These are phyloP conservation scores for Phrynocephalus forsythii DNA, from an alignment of 2,797 vertebrate species.

Conservation along the genomic window DNA sequence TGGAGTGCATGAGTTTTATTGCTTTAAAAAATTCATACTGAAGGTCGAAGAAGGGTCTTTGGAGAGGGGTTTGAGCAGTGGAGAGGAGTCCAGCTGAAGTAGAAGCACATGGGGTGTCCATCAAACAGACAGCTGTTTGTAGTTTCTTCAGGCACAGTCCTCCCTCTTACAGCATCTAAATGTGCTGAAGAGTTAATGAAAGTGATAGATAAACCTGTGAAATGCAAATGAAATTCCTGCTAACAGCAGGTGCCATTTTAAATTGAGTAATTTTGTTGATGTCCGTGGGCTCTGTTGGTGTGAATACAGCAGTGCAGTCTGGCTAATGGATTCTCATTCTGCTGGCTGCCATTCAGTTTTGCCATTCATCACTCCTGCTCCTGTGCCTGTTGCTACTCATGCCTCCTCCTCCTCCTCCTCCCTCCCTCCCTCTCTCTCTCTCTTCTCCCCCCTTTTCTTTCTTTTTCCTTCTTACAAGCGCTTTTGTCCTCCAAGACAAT, in stretches of 20 bases:
- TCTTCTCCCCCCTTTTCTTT: background rate
- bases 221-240: constrained; percentile 33
- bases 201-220: background rate
- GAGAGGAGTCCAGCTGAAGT: too few relatives aligned
- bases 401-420: background rate
- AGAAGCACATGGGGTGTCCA: background rate
- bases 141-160: background rate
- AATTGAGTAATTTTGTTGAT: constrained; percentile 27
- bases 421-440: background rate
- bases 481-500: constrained; percentile 4
- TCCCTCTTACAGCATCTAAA: background rate
- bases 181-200: background rate
- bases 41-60: constrained; percentile 11
- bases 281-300: background rate
- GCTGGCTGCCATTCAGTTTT: background rate
- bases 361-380: background rate
- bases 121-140: background rate
- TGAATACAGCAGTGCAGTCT: background rate
- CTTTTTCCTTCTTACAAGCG: background rate
- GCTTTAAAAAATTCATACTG: constrained; percentile 14
- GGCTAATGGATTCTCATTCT: constrained; percentile 11
- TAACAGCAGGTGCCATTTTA: constrained; percentile 9
- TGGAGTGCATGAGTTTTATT: background rate
- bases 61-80: background rate
- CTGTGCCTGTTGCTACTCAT: background rate